phyloP scores from a whole-genome alignment of 2,888 invertebrate genomes.

The Philereme transversata region DNA sequence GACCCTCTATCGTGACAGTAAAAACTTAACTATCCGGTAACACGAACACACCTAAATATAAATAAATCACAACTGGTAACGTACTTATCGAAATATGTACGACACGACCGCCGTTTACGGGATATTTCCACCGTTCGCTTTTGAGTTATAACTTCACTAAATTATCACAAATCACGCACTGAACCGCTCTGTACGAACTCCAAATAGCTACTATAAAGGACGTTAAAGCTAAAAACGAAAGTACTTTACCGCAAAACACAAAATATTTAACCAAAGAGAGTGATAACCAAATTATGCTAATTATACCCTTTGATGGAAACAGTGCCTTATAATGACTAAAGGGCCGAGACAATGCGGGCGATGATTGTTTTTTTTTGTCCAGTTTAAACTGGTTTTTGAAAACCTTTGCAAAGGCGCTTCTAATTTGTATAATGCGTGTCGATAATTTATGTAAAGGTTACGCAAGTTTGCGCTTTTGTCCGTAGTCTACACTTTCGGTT shows the following conservation, averaged over 20 bases:
- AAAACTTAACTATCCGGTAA: constrained; percentile 79
- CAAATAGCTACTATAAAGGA: constrained; percentile 49
- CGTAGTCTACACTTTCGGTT: constrained; percentile 72
- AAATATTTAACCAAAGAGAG: constrained; percentile 70
- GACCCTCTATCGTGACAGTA: constrained; percentile 75
- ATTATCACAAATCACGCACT: constrained; percentile 59
- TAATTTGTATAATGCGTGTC: constrained; percentile 79
- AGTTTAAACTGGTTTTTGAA: constrained; percentile 55
- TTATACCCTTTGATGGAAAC: constrained; percentile 54
- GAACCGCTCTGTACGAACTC: constrained; percentile 47
- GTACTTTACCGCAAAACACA: constrained; percentile 75
- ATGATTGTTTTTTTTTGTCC: constrained; percentile 62
- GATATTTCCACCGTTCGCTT: constrained; percentile 59
- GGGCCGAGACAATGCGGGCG: constrained; percentile 52
- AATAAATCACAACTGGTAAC: constrained; percentile 76
- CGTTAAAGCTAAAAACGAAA: constrained; percentile 61
- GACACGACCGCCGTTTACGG: constrained; percentile 68
- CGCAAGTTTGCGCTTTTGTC: constrained; percentile 66
- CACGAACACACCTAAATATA: constrained; percentile 78
- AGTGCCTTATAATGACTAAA: constrained; percentile 41
- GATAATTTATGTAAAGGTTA: constrained; percentile 79
- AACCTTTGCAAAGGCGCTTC: constrained; percentile 57
- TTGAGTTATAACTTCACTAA: constrained; percentile 40
- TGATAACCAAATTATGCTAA: constrained; percentile 70
- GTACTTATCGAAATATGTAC: constrained; percentile 75